Conservation (phyloP, 30 jellyfish, hydroid and myxozoan species). For the Haliclystus octoradiatus region DNA sequence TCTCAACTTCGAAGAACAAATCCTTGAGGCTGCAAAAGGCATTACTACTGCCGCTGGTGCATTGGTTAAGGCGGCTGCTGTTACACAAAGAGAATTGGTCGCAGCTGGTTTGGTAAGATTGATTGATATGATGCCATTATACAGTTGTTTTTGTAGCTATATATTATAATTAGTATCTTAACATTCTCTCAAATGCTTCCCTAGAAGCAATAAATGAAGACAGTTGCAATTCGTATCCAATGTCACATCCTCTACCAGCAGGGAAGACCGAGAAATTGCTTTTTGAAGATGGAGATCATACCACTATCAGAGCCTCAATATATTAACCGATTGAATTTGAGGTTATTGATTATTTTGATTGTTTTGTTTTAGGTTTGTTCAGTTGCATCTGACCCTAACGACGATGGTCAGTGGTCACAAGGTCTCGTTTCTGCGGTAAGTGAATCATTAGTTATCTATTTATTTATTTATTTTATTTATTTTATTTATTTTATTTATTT, state of each 20-base stretch:
- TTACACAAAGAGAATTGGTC: slow-evolving; percentile 95
- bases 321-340: too few relatives aligned
- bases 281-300: too few relatives aligned
- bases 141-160: too few relatives aligned
- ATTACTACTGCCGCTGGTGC: slow-evolving; percentile 99
- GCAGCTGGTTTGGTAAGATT: slow-evolving; percentile 86
- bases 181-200: too few relatives aligned
- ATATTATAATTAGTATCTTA: too few relatives aligned
- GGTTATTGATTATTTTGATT: not conserved
- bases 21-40: slow-evolving; percentile 96
- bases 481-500: too few relatives aligned
- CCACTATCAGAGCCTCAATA: too few relatives aligned
- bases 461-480: too few relatives aligned
- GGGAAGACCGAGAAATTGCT: too few relatives aligned
- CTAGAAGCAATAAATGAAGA: too few relatives aligned
- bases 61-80: slow-evolving; percentile 90
- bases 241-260: too few relatives aligned
- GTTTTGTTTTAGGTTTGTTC: slow-evolving; percentile 3
- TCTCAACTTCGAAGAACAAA: slow-evolving; percentile 93
- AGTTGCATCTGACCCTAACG: slow-evolving; percentile 50
- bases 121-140: not conserved
- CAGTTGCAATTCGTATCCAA: too few relatives aligned
- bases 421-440: slow-evolving; percentile 98
- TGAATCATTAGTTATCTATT: not conserved
- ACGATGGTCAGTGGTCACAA: slow-evolving; percentile 99